phyloP scores from a whole-genome alignment of 37 sponge, comb jelly and placozoan genomes.

The Agelas oroides region DNA sequence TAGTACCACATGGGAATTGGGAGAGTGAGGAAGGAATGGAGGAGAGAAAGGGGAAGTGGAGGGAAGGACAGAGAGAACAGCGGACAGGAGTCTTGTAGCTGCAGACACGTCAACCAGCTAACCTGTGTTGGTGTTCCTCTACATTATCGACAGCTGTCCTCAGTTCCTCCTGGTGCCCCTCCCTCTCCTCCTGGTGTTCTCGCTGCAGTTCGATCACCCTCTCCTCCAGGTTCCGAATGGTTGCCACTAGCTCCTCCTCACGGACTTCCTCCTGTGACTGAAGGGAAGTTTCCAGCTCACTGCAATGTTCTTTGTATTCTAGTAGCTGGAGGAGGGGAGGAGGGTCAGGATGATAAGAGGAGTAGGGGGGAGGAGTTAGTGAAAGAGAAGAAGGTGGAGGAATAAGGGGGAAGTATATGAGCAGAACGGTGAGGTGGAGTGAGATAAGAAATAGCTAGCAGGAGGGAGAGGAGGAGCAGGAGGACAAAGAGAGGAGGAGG shows the following conservation, averaged over 20 bases:
- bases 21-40: too few species aligned
- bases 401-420: neutral
- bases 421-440: too few species aligned
- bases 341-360: neutral
- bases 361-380: neutral
- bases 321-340: neutral
- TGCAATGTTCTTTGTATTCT: neutral
- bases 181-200: neutral
- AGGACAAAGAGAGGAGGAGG: neutral
- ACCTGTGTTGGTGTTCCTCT: slow-evolving; percentile 48
- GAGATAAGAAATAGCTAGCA: neutral
- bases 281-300: neutral
- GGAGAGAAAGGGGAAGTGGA: too few species aligned
- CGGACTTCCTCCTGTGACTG: too few species aligned
- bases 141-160: neutral
- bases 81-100: too few species aligned
- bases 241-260: neutral
- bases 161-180: slow-evolving; percentile 14
- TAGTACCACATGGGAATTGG: too few species aligned
- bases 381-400: neutral
- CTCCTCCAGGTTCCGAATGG: neutral
- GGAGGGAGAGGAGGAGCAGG: neutral
- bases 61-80: too few species aligned
- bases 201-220: neutral
- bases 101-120: too few species aligned